These are phyloP conservation scores for Chrysolophus pictus DNA, from an alignment of 2,797 vertebrate species.

Conservation along the genomic window DNA sequence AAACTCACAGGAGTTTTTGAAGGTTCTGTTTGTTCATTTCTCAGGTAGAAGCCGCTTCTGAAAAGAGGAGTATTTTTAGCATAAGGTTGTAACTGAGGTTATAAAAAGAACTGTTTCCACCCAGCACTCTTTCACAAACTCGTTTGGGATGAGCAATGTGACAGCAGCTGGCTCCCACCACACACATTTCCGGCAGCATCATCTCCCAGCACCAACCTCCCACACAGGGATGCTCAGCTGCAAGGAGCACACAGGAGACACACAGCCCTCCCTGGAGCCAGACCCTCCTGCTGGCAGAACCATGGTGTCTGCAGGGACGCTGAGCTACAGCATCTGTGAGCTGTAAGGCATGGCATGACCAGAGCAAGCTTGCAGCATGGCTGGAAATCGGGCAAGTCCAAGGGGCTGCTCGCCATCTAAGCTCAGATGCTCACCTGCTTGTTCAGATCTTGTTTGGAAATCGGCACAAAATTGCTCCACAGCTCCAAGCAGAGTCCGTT, in stretches of 20 bases:
- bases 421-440: background rate
- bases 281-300: background rate
- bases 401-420: background rate
- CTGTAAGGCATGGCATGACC: background rate
- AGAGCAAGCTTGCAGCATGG: fast-evolving
- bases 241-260: background rate
- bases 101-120: background rate
- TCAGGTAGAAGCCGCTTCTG: background rate
- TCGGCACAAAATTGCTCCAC: background rate
- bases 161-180: background rate
- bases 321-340: background rate
- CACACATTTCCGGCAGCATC: background rate
- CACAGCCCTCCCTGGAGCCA: background rate
- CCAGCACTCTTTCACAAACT: background rate
- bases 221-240: background rate
- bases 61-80: background rate
- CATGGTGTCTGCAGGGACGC: fast-evolving
- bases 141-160: background rate
- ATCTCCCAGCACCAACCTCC: background rate
- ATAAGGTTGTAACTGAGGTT: background rate
- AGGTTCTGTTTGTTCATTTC: background rate
- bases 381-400: background rate
- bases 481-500: background rate
- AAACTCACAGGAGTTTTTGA: background rate
- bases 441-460: background rate